A percentile compares a stretch with the other conserved stretches of the same genome.
Conservation (phyloP, 2,113 vertebrate species). For the Bubo bubo region DNA sequence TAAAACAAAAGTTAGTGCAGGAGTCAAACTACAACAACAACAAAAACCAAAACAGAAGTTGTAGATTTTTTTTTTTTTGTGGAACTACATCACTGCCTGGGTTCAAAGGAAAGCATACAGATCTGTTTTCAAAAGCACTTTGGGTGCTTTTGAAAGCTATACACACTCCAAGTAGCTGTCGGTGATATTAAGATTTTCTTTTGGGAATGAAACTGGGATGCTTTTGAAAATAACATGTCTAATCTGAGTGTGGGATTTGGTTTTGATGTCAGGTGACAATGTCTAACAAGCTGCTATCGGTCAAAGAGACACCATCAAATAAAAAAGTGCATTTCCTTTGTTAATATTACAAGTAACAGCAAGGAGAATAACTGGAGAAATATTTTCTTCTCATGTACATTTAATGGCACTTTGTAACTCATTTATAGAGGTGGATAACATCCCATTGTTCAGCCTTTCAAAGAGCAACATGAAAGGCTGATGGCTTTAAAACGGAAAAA, state of each 20-base stretch:
- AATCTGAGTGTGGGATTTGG: not conserved
- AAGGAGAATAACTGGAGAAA: not conserved
- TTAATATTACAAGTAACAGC: not conserved
- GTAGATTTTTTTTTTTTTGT: not conserved
- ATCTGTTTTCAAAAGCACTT: not conserved
- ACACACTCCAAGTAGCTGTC: not conserved
- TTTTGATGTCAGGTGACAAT: not conserved
- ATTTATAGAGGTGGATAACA: not conserved
- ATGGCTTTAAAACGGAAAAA: conserved; percentile 2
- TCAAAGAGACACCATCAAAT: not conserved
- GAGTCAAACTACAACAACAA: conserved; percentile 19
- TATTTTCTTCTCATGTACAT: not conserved
- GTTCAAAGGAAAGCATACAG: not conserved
- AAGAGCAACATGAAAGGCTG: not conserved
- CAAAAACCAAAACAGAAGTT: not conserved
- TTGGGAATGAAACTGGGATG: not conserved
- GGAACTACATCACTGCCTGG: not conserved
- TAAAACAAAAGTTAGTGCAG: conserved; percentile 65
- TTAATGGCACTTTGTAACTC: not conserved
- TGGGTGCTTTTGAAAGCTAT: not conserved
- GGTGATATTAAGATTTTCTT: not conserved
- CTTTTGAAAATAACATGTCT: not conserved
- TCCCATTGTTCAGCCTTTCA: not conserved
- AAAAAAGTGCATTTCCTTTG: conserved; percentile 25
- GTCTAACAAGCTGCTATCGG: not conserved